Conservation (phyloP, 2,113 vertebrate genomes). For the Corythornis cristatus region DNA sequence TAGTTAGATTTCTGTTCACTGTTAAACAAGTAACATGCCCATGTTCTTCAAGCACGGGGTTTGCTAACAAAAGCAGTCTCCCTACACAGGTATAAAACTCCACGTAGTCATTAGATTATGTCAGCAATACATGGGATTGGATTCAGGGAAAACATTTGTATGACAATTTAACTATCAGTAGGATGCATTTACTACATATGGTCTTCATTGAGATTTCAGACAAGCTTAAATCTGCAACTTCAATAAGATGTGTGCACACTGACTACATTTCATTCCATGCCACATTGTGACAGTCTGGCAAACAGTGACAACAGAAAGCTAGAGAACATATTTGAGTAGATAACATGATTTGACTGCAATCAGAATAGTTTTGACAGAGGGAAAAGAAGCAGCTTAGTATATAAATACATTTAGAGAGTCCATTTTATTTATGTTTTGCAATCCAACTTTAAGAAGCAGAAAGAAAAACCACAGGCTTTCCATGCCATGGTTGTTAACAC, state of each 20-base stretch:
- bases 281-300: background rate
- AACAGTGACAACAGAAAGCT: background rate
- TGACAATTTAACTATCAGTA: background rate
- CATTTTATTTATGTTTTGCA: background rate
- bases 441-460: background rate
- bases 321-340: background rate
- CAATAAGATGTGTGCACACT: background rate
- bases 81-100: background rate
- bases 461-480: background rate
- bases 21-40: background rate
- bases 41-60: background rate
- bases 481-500: background rate
- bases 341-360: accelerated
- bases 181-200: background rate
- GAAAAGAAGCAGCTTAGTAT: background rate
- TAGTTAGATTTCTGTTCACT: background rate
- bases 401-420: background rate
- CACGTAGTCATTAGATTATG: background rate
- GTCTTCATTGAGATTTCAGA: background rate
- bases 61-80: background rate
- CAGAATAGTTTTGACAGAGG: background rate
- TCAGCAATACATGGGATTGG: background rate
- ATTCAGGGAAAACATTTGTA: background rate
- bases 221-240: background rate
- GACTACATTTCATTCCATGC: background rate